These are phyloP conservation scores for Ataeniobius toweri DNA, from an alignment of 2,797 vertebrate species.

Conservation along the genomic window DNA sequence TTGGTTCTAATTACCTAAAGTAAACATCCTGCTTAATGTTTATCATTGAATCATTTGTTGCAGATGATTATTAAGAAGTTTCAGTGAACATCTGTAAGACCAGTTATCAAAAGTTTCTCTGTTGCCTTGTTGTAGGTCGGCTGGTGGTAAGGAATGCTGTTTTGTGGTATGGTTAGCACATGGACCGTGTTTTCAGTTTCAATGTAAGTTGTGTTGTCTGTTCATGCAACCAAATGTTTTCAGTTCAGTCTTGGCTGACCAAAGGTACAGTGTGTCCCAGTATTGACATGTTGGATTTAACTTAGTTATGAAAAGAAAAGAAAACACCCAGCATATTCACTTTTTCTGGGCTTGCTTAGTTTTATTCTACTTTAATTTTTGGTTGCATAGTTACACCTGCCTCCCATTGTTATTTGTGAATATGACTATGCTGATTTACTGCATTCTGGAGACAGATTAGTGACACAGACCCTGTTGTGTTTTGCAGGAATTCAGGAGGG, in stretches of 20 bases:
- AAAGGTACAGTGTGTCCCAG: constrained; percentile 48
- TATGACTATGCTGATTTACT: not conserved
- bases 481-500: constrained; percentile 97
- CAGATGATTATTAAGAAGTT: constrained; percentile 22
- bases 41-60: constrained; percentile 28
- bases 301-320: constrained; percentile 41
- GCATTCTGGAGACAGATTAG: not conserved
- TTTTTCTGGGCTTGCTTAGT: constrained; percentile 28
- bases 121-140: constrained; percentile 18
- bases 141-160: constrained; percentile 40
- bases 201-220: constrained; percentile 33
- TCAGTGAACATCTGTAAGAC: constrained; percentile 31
- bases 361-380: constrained; percentile 20
- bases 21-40: constrained; percentile 56
- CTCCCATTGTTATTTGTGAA: constrained; percentile 2
- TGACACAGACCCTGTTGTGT: constrained; percentile 41
- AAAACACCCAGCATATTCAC: constrained; percentile 18
- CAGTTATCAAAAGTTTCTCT: constrained; percentile 26
- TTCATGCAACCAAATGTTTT: constrained; percentile 58
- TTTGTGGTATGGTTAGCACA: constrained; percentile 62
- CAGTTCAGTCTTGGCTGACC: constrained; percentile 57
- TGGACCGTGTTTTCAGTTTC: constrained; percentile 55
- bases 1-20: constrained; percentile 47
- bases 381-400: constrained; percentile 21
- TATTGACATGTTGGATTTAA: constrained; percentile 41